Evolutionary conservation across 2,797 vertebrate genomes (phyloP).

Genomic region (Myiotriccus ornatus): DNA sequence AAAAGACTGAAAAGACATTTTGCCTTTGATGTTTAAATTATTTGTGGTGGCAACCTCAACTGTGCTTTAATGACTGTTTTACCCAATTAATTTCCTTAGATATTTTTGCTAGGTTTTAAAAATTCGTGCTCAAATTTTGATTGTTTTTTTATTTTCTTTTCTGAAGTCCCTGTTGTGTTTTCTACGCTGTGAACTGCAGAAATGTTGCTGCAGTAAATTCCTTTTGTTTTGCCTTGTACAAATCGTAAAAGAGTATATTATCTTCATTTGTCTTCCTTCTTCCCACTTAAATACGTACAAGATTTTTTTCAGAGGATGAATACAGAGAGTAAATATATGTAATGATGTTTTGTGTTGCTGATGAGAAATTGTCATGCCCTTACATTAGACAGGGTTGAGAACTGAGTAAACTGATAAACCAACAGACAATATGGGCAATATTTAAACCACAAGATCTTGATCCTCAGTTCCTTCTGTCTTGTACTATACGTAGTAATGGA

Average conservation of each 20-base stretch:
- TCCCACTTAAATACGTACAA: slow-evolving; percentile 28
- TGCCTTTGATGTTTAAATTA: slow-evolving; percentile 20
- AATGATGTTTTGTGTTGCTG: not conserved
- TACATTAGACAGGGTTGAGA: not conserved
- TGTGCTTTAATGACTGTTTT: not conserved
- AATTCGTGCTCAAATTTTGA: not conserved
- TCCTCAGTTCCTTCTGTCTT: not conserved
- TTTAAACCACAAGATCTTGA: not conserved
- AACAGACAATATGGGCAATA: not conserved
- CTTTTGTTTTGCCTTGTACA: not conserved
- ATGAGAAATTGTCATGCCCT: slow-evolving; percentile 23
- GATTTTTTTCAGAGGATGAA: slow-evolving; percentile 2
- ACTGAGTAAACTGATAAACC: not conserved
- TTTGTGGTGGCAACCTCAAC: not conserved
- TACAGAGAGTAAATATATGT: slow-evolving; percentile 6
- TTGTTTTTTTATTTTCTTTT: not conserved
- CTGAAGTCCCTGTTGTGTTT: not conserved
- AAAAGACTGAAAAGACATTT: not conserved
- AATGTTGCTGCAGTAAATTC: slow-evolving; percentile 11
- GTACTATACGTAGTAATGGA: not conserved
- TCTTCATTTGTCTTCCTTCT: slow-evolving; percentile 50
- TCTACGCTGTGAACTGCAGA: not conserved
- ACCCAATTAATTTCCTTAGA: slow-evolving; percentile 11
- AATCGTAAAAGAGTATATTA: slow-evolving; percentile 25
- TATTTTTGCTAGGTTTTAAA: not conserved